Conservation (phyloP, 2,113 vertebrate species). For the Tachycineta bicolor region DNA sequence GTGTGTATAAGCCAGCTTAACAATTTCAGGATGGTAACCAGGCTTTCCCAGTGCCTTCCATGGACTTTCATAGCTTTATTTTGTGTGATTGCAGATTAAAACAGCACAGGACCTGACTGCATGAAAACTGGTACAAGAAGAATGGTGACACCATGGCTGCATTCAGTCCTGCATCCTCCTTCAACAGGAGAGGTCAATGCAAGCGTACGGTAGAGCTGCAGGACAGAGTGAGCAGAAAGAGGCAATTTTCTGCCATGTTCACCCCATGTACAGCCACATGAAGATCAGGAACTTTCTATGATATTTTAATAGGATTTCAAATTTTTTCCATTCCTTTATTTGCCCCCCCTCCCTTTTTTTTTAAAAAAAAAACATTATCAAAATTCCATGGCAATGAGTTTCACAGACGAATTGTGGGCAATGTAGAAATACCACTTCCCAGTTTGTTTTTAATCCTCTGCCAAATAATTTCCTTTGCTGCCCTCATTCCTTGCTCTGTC, state of each 20-base stretch:
- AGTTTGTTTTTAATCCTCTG: neutral
- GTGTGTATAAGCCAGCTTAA: neutral
- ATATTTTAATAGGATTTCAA: neutral
- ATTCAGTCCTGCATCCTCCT: neutral
- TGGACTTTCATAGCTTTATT: neutral
- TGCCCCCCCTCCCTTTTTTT: neutral
- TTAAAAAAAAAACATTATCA: neutral
- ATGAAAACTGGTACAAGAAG: neutral
- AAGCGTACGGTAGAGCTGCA: neutral
- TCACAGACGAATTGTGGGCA: neutral
- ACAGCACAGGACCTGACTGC: neutral
- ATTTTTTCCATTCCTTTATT: neutral
- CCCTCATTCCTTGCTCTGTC: neutral
- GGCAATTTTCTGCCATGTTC: neutral
- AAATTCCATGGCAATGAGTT: neutral
- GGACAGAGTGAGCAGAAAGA: neutral
- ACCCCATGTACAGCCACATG: neutral
- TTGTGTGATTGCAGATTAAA: neutral
- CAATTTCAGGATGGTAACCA: neutral
- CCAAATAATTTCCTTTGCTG: neutral
- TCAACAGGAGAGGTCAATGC: neutral
- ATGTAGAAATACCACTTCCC: neutral
- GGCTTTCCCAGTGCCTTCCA: neutral
- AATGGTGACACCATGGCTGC: neutral
- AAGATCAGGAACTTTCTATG: neutral